Evolutionary conservation across 2,888 invertebrate genomes (phyloP).

Genomic region (Dorcus parallelipipedus): DNA sequence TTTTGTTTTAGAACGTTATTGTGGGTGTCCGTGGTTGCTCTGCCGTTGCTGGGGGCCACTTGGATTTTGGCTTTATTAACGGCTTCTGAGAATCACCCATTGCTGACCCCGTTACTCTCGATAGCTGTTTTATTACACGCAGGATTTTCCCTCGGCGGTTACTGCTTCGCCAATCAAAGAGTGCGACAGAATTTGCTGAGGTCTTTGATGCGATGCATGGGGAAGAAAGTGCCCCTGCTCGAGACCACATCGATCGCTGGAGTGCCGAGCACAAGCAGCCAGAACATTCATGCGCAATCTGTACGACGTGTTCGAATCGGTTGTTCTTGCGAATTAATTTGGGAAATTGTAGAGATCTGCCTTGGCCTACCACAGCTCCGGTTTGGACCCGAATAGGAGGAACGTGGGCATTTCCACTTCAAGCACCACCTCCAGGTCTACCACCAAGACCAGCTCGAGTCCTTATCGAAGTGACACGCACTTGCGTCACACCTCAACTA

Average conservation of each 20-base stretch:
- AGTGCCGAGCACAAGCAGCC: constrained; percentile 68
- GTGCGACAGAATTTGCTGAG: constrained; percentile 71
- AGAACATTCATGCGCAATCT: constrained; percentile 65
- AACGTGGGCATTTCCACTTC: constrained; percentile 93
- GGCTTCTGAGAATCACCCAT: constrained; percentile 69
- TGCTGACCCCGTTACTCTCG: constrained; percentile 74
- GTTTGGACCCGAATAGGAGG: constrained; percentile 61
- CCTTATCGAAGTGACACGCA: constrained; percentile 87
- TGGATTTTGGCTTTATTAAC: constrained; percentile 83
- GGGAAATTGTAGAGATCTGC: constrained; percentile 63
- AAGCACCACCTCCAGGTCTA: constrained; percentile 90
- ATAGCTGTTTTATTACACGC: constrained; percentile 76
- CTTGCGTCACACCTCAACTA: constrained; percentile 77
- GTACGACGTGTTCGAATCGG: constrained; percentile 45
- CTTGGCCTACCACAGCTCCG: constrained; percentile 72
- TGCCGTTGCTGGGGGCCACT: constrained; percentile 78
- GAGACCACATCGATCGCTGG: constrained; percentile 69
- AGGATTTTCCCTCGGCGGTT: constrained; percentile 78
- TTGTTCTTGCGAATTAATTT: constrained; percentile 7
- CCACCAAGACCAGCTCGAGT: constrained; percentile 91
- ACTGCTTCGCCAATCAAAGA: constrained; percentile 82
- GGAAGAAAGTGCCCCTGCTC: constrained; percentile 75
- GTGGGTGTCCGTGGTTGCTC: constrained; percentile 81
- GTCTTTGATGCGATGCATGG: constrained; percentile 71
- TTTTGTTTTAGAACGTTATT: constrained; percentile 64